Evolutionary conservation across 2,797 vertebrate genomes (phyloP).

Genomic region (Tragelaphus eurycerus): DNA sequence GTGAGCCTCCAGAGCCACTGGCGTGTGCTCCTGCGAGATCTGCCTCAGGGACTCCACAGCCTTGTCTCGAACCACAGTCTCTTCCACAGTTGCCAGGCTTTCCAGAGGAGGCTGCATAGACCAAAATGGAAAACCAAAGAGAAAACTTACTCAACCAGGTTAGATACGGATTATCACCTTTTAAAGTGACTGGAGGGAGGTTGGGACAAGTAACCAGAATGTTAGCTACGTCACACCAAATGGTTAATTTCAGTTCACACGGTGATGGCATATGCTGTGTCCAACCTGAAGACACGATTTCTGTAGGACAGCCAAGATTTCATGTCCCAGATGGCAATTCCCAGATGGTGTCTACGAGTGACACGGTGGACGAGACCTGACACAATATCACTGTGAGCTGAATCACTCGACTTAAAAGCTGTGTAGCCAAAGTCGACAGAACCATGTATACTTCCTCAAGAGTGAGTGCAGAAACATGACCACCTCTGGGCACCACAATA

Average conservation of each 20-base stretch:
- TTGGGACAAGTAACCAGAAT: constrained; percentile 63
- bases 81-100: constrained; percentile 84
- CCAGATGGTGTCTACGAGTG: constrained; percentile 77
- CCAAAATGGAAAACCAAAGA: constrained; percentile 55
- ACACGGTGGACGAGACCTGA: constrained; percentile 60
- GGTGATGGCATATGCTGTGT: constrained; percentile 69
- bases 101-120: constrained; percentile 81
- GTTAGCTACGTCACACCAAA: constrained; percentile 67
- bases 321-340: constrained; percentile 72
- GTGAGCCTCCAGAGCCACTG: constrained; percentile 81
- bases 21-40: constrained; percentile 82
- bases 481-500: background rate
- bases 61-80: constrained; percentile 84
- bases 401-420: constrained; percentile 46
- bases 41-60: constrained; percentile 84
- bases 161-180: constrained; percentile 52
- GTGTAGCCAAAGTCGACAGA: constrained; percentile 29
- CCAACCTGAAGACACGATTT: constrained; percentile 75
- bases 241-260: constrained; percentile 71
- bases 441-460: background rate
- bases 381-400: constrained; percentile 53
- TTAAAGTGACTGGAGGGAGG: constrained; percentile 52
- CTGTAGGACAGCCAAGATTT: constrained; percentile 69
- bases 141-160: constrained; percentile 35
- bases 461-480: background rate